phyloP scores from a whole-genome alignment of 2,113 vertebrate genomes.

The Protomyctophum bolini region DNA sequence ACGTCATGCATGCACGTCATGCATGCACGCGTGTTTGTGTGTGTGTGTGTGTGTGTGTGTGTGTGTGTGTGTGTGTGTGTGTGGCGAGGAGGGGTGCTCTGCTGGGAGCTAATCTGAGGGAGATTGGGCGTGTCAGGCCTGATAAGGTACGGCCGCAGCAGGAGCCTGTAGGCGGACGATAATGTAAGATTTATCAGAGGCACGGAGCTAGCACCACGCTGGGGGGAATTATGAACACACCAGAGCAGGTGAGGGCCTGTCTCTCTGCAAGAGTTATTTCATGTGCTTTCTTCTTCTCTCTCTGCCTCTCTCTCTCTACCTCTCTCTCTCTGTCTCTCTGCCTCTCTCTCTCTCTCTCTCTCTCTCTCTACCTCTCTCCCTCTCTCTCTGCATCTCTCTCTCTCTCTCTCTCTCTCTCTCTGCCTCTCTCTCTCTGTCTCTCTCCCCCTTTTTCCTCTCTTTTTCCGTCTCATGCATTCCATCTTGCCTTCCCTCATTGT shows the following conservation, averaged over 20 bases:
- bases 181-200: conserved; percentile 79
- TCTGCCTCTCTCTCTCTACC: background rate
- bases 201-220: conserved; percentile 43
- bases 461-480: background rate
- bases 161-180: conserved; percentile 74
- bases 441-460: conserved; percentile 17
- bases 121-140: conserved; percentile 75
- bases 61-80: conserved; percentile 14
- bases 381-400: too few species aligned
- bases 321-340: conserved; percentile 33
- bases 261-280: conserved; percentile 62
- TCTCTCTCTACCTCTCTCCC: too few species aligned
- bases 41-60: conserved; percentile 1
- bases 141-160: conserved; percentile 73
- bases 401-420: too few species aligned
- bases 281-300: conserved; percentile 46
- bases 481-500: too few species aligned
- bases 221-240: conserved; percentile 56
- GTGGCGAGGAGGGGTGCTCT: conserved; percentile 39
- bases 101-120: conserved; percentile 73
- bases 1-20: too few species aligned
- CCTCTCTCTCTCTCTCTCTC: conserved; percentile 25
- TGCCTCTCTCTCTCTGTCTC: too few species aligned
- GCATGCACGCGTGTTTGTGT: background rate
- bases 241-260: conserved; percentile 58